Evolutionary conservation across 2,888 invertebrate genomes (phyloP).

Genomic region (Parnassius apollo): DNA sequence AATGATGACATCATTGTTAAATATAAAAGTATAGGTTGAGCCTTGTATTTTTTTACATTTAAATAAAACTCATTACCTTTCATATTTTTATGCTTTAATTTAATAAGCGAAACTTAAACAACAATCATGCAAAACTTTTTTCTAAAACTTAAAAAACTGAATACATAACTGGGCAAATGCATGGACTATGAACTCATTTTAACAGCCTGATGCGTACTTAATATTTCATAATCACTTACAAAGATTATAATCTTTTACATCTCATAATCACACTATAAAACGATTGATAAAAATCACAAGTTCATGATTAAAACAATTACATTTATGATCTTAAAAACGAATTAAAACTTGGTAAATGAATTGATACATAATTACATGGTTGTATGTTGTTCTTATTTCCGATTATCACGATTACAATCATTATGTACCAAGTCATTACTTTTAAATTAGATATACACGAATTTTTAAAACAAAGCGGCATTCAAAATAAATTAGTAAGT

Average conservation of each 20-base stretch:
- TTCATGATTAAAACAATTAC: conserved; percentile 74
- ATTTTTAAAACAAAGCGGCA: conserved; percentile 54
- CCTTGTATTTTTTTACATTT: no score
- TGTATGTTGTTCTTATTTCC: conserved; percentile 22
- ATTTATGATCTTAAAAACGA: conserved; percentile 41
- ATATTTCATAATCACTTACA: conserved; percentile 57
- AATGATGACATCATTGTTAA: no score
- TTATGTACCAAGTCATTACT: conserved; percentile 61
- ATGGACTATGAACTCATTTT: conserved; percentile 41
- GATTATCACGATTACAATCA: conserved; percentile 40
- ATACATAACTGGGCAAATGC: conserved; percentile 45
- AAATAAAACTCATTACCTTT: conserved; percentile 9
- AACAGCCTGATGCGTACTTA: conserved; percentile 34
- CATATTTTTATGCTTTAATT: conserved; percentile 51
- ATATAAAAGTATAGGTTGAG: no score
- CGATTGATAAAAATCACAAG: conserved; percentile 65
- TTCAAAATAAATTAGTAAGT: conserved; percentile 59
- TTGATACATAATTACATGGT: conserved; percentile 69
- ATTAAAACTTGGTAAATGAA: conserved; percentile 47
- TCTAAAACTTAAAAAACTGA: conserved; percentile 45
- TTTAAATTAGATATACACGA: conserved; percentile 42
- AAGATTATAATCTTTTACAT: conserved; percentile 48
- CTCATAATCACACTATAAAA: conserved; percentile 71
- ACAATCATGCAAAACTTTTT: conserved; percentile 56
- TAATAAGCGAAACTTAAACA: conserved; percentile 65